Percentiles rank a stretch among this genome's conserved stretches.
These are phyloP conservation scores for Ptychobarbus kaznakovi DNA, from an alignment of 2,797 vertebrate species.

Conservation along the genomic window DNA sequence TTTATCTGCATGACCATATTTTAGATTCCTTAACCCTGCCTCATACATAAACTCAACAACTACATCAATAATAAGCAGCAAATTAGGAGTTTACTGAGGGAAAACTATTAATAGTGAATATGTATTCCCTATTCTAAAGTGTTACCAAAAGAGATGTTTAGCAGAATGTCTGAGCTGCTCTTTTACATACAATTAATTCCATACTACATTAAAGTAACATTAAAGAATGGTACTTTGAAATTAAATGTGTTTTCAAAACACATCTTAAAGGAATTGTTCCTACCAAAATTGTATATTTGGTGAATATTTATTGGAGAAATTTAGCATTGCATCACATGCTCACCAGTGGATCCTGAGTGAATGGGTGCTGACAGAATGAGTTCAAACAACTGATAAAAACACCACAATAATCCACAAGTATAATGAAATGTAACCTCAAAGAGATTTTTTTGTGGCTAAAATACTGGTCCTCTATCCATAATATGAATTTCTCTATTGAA, in stretches of 20 bases:
- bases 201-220: neutral
- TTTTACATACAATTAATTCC: neutral
- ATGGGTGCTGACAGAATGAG: neutral
- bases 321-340: neutral
- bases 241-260: neutral
- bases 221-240: neutral
- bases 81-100: neutral
- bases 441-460: neutral
- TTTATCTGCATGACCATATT: neutral
- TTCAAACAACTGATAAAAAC: neutral
- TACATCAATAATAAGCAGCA: neutral
- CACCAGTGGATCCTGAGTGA: neutral
- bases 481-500: neutral
- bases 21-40: neutral
- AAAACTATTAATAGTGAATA: neutral
- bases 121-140: neutral
- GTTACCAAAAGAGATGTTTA: neutral
- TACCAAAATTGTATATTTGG: neutral
- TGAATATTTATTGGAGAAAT: neutral
- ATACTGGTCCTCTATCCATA: neutral
- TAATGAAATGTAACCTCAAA: neutral
- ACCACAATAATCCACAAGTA: neutral
- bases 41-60: neutral
- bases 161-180: neutral
- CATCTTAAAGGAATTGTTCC: neutral